phyloP scores from a whole-genome alignment of 2,797 vertebrate species.

The Pseudochirops cupreus region DNA sequence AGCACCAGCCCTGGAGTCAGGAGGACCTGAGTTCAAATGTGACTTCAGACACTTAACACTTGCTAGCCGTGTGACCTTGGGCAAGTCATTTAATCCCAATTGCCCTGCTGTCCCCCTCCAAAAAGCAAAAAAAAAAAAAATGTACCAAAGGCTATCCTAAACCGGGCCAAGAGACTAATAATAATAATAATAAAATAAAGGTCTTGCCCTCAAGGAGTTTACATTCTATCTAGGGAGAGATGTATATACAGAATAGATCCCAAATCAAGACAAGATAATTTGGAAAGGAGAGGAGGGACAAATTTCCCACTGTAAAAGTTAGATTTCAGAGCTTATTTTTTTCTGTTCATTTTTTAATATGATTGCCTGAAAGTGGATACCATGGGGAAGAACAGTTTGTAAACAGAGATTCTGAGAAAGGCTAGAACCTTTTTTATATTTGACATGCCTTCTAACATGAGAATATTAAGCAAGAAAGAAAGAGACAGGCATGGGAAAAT shows the following conservation, averaged over 20 bases:
- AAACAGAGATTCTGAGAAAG: not conserved
- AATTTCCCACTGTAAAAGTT: not conserved
- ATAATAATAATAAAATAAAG: not conserved
- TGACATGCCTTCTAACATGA: not conserved
- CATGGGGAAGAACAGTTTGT: not conserved
- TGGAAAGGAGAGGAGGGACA: not conserved
- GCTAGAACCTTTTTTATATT: not conserved
- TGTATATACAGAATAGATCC: not conserved
- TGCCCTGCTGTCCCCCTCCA: too few relatives aligned
- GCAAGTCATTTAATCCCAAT: too few relatives aligned
- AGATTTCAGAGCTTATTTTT: not conserved
- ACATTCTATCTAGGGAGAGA: not conserved
- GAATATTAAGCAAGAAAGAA: not conserved
- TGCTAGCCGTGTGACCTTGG: too few relatives aligned
- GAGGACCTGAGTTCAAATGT: too few relatives aligned
- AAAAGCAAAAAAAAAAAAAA: too few relatives aligned
- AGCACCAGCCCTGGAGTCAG: too few relatives aligned
- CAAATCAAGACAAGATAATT: not conserved
- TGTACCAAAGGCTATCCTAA: not conserved
- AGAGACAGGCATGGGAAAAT: not conserved
- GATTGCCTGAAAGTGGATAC: not conserved
- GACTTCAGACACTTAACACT: too few relatives aligned
- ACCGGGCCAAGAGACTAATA: not conserved
- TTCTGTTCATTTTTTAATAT: not conserved
- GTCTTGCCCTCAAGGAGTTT: too few relatives aligned